Base-by-base conservation (phyloP, 2,888 invertebrate species). In the Tortricodes alternella region DNA sequence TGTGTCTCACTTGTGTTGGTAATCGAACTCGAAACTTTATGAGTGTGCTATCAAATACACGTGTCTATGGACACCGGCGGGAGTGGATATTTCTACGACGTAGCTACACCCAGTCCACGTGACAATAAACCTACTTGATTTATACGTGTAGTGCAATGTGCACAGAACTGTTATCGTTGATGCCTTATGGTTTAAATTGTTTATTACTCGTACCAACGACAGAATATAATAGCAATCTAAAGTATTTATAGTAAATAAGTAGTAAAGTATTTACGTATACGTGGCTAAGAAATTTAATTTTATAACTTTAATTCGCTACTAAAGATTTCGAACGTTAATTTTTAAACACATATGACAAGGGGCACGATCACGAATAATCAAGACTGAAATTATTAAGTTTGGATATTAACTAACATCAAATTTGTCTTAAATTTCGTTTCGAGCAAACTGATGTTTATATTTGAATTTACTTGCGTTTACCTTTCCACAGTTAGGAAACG, bases 11-110 rank as follows among this genome's bases (percentile, higher is more conserved):
- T 73, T 75, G 76, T 76, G 75, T 77, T 68, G 71, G 78, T 78
- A 78, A 82, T 80, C 78, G 82, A 80, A 78, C 78, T 70, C 70
- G 67, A 71, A 74, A 75, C 76, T 80, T 78, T 77, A 78, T 75
- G 78, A 81, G 76, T 73, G 50, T 23, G 49, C 59, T 61, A 63
- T 53, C 62, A 62, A 53, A 62, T 64, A 63, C 63, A 63, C 49
- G 59, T 60, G 55, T 59, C 53, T 60, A 49, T 29, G 49, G 53
- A 15, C 24, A 43, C 13, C 38, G 49, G 15, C 34, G 34, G 24
- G 38, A 41, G 46, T 27, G 15, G 24, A 46, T 18, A 46, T 39
- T 44, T 44, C 11, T 21, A 24, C 38, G 38, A 16, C 34, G 16
- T 39, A 41, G 11, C 18, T 15, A 21, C 19, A 46, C 3, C 34